A percentile compares a stretch with the other conserved stretches of the same genome.
Evolutionary conservation across 2,797 vertebrate genomes (phyloP).

Genomic region (Remorina albescens): DNA sequence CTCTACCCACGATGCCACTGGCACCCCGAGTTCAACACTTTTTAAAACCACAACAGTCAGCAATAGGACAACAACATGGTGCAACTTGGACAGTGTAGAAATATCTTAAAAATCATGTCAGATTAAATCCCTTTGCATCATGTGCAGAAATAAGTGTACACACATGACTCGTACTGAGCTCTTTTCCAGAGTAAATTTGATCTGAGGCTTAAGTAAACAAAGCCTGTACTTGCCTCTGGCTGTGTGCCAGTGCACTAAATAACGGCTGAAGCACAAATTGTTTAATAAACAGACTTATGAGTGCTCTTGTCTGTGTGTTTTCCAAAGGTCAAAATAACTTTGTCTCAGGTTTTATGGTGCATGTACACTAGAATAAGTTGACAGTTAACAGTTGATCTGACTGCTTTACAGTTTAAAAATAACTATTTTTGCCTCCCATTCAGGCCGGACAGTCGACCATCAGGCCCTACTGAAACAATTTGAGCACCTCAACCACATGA

Average conservation of each 20-base stretch:
- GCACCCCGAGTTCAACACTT: too few relatives aligned
- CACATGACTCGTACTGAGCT: background rate
- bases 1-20: too few relatives aligned
- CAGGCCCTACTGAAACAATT: slow-evolving; percentile 92
- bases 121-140: background rate
- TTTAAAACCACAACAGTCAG: background rate
- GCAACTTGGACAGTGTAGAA: background rate
- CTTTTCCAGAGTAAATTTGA: slow-evolving; percentile 13
- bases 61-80: background rate
- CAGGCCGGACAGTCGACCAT: slow-evolving; percentile 89
- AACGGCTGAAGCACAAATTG: slow-evolving; percentile 20
- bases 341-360: background rate
- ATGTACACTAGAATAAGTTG: background rate
- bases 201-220: slow-evolving; percentile 9
- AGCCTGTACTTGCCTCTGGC: background rate
- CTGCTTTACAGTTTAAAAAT: background rate
- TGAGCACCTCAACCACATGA: slow-evolving; percentile 93
- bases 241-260: background rate
- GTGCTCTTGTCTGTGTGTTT: too few relatives aligned
- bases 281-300: too few relatives aligned
- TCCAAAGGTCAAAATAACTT: background rate
- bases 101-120: background rate
- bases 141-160: background rate
- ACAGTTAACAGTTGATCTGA: background rate
- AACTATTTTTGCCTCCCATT: background rate